phyloP scores from a whole-genome alignment of 1,140 invertebrate genomes.

The Papilio xuthus region DNA sequence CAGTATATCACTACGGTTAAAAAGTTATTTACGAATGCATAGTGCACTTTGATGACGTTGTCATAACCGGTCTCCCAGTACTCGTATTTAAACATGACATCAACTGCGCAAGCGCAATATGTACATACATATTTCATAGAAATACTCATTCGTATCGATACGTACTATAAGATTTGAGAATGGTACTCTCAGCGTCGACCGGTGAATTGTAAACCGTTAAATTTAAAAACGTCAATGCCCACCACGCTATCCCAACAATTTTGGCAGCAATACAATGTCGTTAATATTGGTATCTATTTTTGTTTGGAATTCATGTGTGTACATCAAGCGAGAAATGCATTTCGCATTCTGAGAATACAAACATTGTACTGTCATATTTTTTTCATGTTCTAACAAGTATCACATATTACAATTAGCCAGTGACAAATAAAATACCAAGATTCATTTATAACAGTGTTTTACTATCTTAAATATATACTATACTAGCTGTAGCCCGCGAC shows the following conservation, averaged over 20 bases:
- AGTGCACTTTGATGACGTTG: neutral
- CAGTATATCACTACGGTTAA: neutral
- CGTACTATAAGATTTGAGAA: conserved; percentile 11
- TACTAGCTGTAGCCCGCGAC: too few relatives aligned
- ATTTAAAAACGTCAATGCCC: conserved; percentile 37
- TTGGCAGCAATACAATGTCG: conserved; percentile 39
- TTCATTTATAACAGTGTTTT: neutral
- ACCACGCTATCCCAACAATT: conserved; percentile 34
- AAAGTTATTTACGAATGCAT: neutral
- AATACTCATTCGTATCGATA: neutral
- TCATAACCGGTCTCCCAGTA: neutral
- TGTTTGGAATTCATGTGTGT: conserved; percentile 36
- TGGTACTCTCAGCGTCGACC: neutral
- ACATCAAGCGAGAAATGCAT: conserved; percentile 34
- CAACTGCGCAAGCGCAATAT: conserved; percentile 10
- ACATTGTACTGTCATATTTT: conserved; percentile 20
- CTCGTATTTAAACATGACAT: conserved; percentile 15
- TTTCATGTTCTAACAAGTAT: neutral
- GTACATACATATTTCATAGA: conserved; percentile 1
- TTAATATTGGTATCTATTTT: conserved; percentile 39
- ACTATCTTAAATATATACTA: too few relatives aligned
- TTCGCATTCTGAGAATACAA: conserved; percentile 4
- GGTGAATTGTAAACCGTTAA: conserved; percentile 25
- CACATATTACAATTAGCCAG: neutral
- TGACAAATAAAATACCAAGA: neutral